These are phyloP conservation scores for Huso huso DNA, from an alignment of 2,797 vertebrate genomes.

Conservation along the genomic window DNA sequence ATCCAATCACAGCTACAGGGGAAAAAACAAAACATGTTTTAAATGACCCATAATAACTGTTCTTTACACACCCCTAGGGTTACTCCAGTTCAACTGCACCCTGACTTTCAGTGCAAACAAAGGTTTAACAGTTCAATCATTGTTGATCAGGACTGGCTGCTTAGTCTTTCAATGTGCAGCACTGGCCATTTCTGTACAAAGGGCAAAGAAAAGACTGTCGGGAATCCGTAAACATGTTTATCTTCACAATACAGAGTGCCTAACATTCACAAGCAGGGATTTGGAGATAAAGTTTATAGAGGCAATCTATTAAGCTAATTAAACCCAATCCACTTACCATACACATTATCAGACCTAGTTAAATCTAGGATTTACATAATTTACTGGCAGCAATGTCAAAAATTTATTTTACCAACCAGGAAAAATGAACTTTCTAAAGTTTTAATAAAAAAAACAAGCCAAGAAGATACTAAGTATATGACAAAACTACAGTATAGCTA, in stretches of 20 bases:
- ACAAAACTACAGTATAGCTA: too few species aligned
- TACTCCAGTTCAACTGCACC: background rate
- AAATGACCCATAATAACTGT: too few species aligned
- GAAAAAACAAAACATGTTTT: too few species aligned
- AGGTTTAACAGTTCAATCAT: constrained; percentile 27
- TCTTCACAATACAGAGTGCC: constrained; percentile 3
- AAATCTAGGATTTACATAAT: constrained; percentile 19
- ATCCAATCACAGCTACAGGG: constrained; percentile 74
- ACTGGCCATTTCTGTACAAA: constrained; percentile 5
- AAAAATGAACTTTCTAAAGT: background rate
- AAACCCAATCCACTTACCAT: constrained; percentile 20
- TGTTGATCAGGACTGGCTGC: background rate
- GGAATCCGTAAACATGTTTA: constrained; percentile 8
- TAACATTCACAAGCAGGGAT: constrained; percentile 4
- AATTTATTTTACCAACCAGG: constrained; percentile 6
- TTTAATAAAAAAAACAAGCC: too few species aligned
- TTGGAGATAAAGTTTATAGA: constrained; percentile 11
- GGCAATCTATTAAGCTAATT: constrained; percentile 21
- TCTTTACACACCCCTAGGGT: background rate
- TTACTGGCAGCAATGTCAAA: constrained; percentile 13
- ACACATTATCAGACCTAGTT: constrained; percentile 3
- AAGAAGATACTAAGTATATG: too few species aligned
- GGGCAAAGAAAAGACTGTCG: constrained; percentile 9
- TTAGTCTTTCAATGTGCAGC: constrained; percentile 19
- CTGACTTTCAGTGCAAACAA: constrained; percentile 25